Conservation (phyloP, 2,797 vertebrate genomes). For the Clamator glandarius region DNA sequence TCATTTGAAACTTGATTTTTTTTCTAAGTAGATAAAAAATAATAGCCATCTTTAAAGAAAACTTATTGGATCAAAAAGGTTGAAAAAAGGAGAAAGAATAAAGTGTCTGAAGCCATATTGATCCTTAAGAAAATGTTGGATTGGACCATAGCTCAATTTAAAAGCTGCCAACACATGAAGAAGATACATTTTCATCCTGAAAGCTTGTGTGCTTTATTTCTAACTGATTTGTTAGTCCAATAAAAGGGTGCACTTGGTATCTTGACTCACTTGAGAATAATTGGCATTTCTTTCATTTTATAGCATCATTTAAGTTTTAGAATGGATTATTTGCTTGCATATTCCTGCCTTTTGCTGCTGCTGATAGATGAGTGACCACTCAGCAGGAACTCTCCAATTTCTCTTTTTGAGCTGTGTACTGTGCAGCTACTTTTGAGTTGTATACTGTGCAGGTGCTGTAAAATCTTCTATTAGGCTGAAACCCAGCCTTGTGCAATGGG, state of each 20-base stretch:
- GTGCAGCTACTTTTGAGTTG: constrained; percentile 41
- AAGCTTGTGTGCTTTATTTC: constrained; percentile 54
- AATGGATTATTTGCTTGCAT: constrained; percentile 67
- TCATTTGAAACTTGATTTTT: constrained; percentile 22
- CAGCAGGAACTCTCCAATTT: constrained; percentile 52
- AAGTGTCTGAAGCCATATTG: constrained; percentile 56
- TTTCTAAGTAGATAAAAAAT: constrained; percentile 42
- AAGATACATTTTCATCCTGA: constrained; percentile 62
- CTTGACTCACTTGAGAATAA: constrained; percentile 68
- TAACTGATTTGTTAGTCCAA: constrained; percentile 66
- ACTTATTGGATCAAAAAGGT: constrained; percentile 36
- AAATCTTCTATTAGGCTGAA: constrained; percentile 29
- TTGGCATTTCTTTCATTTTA: constrained; percentile 71
- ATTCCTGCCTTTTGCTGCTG: constrained; percentile 47
- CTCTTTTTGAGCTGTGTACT: constrained; percentile 50
- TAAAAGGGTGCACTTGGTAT: constrained; percentile 66
- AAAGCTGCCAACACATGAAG: constrained; percentile 64
- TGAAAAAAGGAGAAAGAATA: not conserved
- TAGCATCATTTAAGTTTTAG: constrained; percentile 64
- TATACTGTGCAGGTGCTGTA: constrained; percentile 21
- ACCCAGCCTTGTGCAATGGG: not conserved
- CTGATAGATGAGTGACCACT: constrained; percentile 54
- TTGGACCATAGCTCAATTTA: constrained; percentile 64
- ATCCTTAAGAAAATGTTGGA: constrained; percentile 57
- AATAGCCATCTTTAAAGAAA: constrained; percentile 30